These are phyloP conservation scores for Anguilla pacifica DNA, from an alignment of 2,797 vertebrate species.

Conservation along the genomic window DNA sequence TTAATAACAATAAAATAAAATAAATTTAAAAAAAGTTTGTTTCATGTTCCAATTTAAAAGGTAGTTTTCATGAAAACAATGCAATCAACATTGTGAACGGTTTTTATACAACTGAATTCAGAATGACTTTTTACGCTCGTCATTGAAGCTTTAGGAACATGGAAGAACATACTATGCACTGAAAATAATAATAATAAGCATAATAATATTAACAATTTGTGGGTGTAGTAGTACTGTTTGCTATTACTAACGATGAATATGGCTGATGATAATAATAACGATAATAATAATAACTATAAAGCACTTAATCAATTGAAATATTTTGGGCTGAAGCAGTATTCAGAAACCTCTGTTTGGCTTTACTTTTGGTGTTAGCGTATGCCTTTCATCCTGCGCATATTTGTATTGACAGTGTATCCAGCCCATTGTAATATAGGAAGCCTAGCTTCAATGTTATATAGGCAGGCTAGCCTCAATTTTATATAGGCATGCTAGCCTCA, in stretches of 20 bases:
- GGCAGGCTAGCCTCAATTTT: too few relatives aligned
- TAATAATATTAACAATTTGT: not conserved
- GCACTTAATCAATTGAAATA: too few relatives aligned
- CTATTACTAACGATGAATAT: not conserved
- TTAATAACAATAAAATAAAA: constrained; percentile 55
- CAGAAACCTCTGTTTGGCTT: too few relatives aligned
- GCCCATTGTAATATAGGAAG: too few relatives aligned
- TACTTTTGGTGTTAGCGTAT: too few relatives aligned
- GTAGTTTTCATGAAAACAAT: constrained; percentile 28
- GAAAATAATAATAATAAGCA: not conserved
- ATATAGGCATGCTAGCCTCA: too few relatives aligned
- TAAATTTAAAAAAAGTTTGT: constrained; percentile 59
- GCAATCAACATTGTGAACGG: not conserved
- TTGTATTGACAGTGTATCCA: too few relatives aligned
- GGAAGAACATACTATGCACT: not conserved
- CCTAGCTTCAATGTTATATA: too few relatives aligned
- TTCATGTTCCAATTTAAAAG: constrained; percentile 52
- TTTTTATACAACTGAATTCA: not conserved
- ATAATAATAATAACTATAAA: not conserved
- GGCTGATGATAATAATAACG: not conserved
- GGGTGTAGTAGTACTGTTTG: too few relatives aligned
- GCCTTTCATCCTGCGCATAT: too few relatives aligned
- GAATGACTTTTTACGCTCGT: not conserved
- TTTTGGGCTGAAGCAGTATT: too few relatives aligned
- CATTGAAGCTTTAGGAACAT: not conserved